Evolutionary conservation across 2,797 vertebrate genomes (phyloP), one percentile per base, ranked within the genome.

Genomic region (Artibeus lituratus): DNA sequence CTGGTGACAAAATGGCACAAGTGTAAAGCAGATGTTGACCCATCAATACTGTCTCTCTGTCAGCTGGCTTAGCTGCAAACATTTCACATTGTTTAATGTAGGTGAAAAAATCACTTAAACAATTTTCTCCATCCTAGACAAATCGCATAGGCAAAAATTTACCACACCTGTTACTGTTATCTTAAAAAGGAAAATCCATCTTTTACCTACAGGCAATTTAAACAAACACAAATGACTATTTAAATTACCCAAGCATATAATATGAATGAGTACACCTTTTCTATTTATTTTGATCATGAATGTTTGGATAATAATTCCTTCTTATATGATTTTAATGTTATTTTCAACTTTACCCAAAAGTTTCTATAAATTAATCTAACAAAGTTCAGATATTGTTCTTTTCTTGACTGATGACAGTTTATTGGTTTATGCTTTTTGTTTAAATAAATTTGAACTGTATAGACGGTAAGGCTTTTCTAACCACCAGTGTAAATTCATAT

Each of bases 371-470:
- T 6, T 73, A 47, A 69, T 42, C 49, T 22, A 90, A 87, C 12
- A 81, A 84, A 70, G 55, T 65, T 37, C 10, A 94, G 35, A 80
- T 7, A 91, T 3, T 91, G 4, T 53, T 59, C 29, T 78, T 59
- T 70, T 42, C 44, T 87, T 83, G 89, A 81, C 0, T 87, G 26
- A 82, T 35, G 35, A 35, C 32, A 49, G 14, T 67, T 49, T 51
- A 78, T 18, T 78, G n/a, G 24, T 97, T 86, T 89, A 77, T 87
- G 72, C 83, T 96, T 97, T 97, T 95, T 81, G 62, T 84, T 85
- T 73, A 96, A 97, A 93, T 83, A 94, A 96, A 96, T 53, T 12
- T 55, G 59, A 97, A 98, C 91, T n/a, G 2, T 70, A 62, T 85
- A 92, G 90, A 89, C 87, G 35, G 83, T 84, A 96, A 96, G 84